Conservation (phyloP, 23 tunicate species). For the Trididemnum clinides region DNA sequence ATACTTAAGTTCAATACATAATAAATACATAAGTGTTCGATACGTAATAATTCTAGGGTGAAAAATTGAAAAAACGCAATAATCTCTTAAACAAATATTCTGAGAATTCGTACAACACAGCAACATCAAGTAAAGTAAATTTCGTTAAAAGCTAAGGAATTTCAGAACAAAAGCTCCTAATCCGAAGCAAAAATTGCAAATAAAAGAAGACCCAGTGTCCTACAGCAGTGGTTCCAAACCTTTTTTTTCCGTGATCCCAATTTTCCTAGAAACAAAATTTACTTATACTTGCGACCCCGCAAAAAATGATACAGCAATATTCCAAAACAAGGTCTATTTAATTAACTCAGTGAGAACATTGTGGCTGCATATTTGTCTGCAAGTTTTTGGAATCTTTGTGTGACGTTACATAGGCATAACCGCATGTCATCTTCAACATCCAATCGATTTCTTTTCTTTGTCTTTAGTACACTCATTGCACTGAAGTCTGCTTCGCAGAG, state of each 20-base stretch:
- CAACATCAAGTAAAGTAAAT: too few species aligned
- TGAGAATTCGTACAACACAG: too few species aligned
- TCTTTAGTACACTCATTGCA: not conserved
- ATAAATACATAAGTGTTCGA: too few species aligned
- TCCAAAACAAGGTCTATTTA: slow-evolving; percentile 3
- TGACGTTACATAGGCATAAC: not conserved
- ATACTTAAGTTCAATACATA: too few species aligned
- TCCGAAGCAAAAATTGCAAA: too few species aligned
- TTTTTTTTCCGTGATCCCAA: slow-evolving; percentile 10
- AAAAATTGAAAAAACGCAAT: too few species aligned
- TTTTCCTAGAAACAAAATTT: not conserved
- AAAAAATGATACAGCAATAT: not conserved
- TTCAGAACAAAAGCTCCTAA: too few species aligned
- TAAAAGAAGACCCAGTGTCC: too few species aligned
- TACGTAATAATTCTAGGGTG: too few species aligned
- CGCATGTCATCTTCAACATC: slow-evolving; percentile 9
- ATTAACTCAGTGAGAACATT: slow-evolving; percentile 12
- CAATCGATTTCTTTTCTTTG: slow-evolving; percentile 9
- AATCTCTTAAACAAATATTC: too few species aligned
- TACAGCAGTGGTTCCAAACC: slow-evolving; percentile 14
- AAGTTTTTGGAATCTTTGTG: not conserved
- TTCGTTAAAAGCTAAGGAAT: too few species aligned
- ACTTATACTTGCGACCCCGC: not conserved
- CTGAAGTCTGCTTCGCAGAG: slow-evolving; percentile 32
- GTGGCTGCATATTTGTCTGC: slow-evolving; percentile 24